phyloP scores from a whole-genome alignment of 2,113 vertebrate species.

The Sphyrna mokarran region DNA sequence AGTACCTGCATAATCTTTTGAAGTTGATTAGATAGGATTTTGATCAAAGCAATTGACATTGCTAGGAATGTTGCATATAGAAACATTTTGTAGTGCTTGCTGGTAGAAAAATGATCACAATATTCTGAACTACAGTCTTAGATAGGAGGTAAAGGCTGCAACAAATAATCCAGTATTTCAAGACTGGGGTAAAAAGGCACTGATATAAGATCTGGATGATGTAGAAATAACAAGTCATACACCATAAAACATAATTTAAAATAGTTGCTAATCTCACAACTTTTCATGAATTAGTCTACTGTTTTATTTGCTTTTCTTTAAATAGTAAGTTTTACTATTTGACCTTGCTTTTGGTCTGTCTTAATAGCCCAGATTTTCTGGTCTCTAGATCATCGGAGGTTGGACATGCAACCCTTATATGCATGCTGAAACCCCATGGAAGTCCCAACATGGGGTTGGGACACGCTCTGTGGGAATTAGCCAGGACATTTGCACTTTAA shows the following conservation, averaged over 20 bases:
- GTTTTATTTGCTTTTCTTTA: not conserved
- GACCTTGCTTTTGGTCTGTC: not conserved
- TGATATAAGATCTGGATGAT: not conserved
- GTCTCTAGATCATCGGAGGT: no score
- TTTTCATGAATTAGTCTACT: not conserved
- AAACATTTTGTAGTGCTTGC: not conserved
- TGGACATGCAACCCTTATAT: no score
- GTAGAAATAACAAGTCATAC: not conserved
- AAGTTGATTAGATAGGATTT: not conserved
- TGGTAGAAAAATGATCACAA: not conserved
- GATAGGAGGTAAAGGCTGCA: not conserved
- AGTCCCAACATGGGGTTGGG: no score
- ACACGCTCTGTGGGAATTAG: no score
- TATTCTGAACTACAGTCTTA: not conserved
- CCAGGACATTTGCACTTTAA: no score
- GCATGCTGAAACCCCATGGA: no score
- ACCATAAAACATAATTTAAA: not conserved
- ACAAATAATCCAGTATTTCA: not conserved
- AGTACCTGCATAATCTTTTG: conserved; percentile 19
- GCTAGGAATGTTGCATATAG: not conserved
- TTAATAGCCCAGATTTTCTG: no score
- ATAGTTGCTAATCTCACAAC: not conserved
- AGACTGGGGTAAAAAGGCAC: not conserved
- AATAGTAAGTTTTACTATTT: not conserved
- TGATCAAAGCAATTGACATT: not conserved